A percentile compares a stretch with the other conserved stretches of the same genome.
Evolutionary conservation across 2,797 vertebrate species (phyloP).

Genomic region (Erithacus rubecula): DNA sequence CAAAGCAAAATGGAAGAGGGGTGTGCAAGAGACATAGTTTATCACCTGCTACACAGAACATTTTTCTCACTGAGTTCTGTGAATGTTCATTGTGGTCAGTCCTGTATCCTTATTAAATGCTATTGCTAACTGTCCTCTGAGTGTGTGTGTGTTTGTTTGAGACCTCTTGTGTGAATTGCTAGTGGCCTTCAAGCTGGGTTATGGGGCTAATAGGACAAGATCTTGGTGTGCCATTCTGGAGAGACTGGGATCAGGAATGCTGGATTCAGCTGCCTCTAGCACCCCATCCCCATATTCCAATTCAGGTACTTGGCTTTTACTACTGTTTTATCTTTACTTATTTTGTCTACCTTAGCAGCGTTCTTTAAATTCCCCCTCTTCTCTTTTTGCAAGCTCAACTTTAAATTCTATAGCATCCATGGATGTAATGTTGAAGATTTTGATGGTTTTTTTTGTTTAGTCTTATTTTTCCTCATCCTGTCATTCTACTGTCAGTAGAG

Average conservation of each 20-base stretch:
- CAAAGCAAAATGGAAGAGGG: background rate
- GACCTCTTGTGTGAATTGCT: background rate
- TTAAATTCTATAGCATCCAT: background rate
- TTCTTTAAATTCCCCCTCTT: background rate
- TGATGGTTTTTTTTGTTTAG: background rate
- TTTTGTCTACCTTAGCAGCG: background rate
- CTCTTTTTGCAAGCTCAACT: background rate
- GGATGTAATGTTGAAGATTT: background rate
- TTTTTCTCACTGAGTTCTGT: background rate
- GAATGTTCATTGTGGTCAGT: background rate
- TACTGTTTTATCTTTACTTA: background rate
- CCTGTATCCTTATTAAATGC: background rate
- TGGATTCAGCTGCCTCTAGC: background rate
- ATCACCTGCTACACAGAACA: background rate
- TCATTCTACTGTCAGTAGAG: background rate
- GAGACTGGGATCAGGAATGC: background rate
- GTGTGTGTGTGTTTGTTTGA: background rate
- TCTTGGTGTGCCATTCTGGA: background rate
- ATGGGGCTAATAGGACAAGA: background rate
- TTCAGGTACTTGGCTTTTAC: background rate
- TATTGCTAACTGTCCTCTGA: background rate
- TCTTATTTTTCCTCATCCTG: background rate
- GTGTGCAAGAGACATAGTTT: rapidly evolving
- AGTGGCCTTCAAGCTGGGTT: background rate
- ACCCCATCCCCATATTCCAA: background rate